Base-by-base conservation (phyloP, 2,888 invertebrate species). In the Hoplodrina blanda region DNA sequence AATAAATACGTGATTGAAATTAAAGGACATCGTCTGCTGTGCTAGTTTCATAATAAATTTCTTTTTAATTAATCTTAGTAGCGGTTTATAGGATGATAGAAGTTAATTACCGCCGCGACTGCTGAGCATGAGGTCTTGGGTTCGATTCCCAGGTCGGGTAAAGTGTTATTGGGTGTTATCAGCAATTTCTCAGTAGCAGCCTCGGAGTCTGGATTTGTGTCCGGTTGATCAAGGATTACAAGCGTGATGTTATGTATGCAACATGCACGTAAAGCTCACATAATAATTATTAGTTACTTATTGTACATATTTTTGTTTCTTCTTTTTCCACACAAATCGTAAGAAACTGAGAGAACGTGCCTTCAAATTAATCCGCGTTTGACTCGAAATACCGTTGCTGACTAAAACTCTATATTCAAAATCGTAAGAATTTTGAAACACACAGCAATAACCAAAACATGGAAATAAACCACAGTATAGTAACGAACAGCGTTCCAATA, bases 371-470 rank as follows among this genome's bases (percentile, higher is more conserved):
- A 44, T 44, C 44, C 49, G 17, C 6, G 49, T 56, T 60, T 55
- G 62, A 54, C 33, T 63, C 41, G 41, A 37, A 33, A 54, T 50
- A 37, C 49, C 62, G 73, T 55, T 30, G 53, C 68, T 77, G 63
- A 78, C 54, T 62, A 70, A 67, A 64, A 62, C 69, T 59, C 49
- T 33, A 66, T 33, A 66, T 69, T 74, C 53, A 62, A 65, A 62
- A 66, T 30, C 53, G 57, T 46, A 20, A 63, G 50, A 73, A 65
- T 78, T 78, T 53, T 62, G 13, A 69, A 72, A 73, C 73, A 65
- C 69, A 62, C 25, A 17, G 30, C 52, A 68, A 68, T 67, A 62
- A 78, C 62, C 30, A 79, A 78, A 74, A 70, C 62, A 55, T 79
- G 55, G 37, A 59, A 74, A 64, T 78, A 78, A 41, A 63, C 30